Evolutionary conservation across 2,113 vertebrate species (phyloP).

Genomic region (Pomatorhinus ruficollis): DNA sequence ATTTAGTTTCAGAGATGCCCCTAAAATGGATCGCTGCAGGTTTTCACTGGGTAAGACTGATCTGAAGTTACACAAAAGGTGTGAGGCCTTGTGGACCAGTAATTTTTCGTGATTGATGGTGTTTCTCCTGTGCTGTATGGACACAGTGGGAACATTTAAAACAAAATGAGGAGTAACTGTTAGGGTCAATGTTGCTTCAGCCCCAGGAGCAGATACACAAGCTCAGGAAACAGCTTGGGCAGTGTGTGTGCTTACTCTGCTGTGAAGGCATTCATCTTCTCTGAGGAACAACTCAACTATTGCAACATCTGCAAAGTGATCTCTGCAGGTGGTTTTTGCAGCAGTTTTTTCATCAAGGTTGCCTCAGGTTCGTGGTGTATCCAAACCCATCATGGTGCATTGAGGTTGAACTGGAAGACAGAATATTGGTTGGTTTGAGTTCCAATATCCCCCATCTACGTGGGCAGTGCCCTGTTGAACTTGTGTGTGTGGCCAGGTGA

Average conservation of each 20-base stretch:
- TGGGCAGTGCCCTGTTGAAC: neutral
- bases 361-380: neutral
- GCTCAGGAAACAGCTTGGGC: neutral
- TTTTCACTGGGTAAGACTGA: neutral
- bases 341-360: neutral
- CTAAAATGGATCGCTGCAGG: neutral
- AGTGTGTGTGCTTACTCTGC: neutral
- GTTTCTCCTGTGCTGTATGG: neutral
- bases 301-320: rapidly evolving
- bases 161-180: rapidly evolving
- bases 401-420: neutral
- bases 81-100: neutral
- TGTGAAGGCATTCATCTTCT: neutral
- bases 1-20: neutral
- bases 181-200: neutral
- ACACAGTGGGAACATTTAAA: rapidly evolving
- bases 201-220: neutral
- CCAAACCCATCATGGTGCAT: neutral
- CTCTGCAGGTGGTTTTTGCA: neutral
- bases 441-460: neutral
- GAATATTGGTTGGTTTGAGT: neutral
- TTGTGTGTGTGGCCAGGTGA: neutral
- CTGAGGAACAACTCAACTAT: neutral
- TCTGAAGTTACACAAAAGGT: neutral
- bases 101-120: neutral